Evolutionary conservation across 1,140 invertebrate species (phyloP).

Genomic region (Charaxes varanes): DNA sequence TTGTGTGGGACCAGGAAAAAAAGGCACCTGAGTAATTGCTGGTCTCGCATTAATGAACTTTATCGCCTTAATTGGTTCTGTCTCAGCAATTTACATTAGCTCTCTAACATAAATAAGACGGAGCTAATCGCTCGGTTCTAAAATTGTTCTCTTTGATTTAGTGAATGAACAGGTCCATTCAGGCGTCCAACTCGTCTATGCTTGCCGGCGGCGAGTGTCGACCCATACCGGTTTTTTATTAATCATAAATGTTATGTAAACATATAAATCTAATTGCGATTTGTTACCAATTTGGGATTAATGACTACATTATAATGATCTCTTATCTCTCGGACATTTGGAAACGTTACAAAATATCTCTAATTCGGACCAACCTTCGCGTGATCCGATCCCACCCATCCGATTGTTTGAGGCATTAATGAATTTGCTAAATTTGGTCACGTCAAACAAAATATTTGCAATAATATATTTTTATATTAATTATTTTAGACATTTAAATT

Average conservation of each 20-base stretch:
- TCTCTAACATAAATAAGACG: slow-evolving; percentile 32
- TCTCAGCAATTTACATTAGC: slow-evolving; percentile 39
- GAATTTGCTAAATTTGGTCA: slow-evolving; percentile 20
- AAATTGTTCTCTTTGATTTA: slow-evolving; percentile 29
- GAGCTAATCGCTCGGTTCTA: slow-evolving; percentile 23
- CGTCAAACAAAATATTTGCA: slow-evolving; percentile 13
- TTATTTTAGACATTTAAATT: no score
- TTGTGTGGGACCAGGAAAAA: slow-evolving; percentile 19
- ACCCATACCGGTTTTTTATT: slow-evolving; percentile 27
- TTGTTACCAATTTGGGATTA: slow-evolving; percentile 34
- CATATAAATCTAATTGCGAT: slow-evolving; percentile 48
- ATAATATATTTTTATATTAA: not conserved
- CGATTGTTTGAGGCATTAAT: slow-evolving; percentile 21
- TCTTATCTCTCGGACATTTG: slow-evolving; percentile 12
- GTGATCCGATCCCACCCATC: slow-evolving; percentile 12
- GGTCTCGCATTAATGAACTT: slow-evolving; percentile 33
- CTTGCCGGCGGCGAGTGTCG: slow-evolving; percentile 22
- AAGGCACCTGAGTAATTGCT: slow-evolving; percentile 26
- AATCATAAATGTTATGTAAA: slow-evolving; percentile 44
- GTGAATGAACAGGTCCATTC: slow-evolving; percentile 23
- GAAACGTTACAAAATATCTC: slow-evolving; percentile 13
- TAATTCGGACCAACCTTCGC: slow-evolving; percentile 19
- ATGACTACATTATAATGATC: slow-evolving; percentile 17
- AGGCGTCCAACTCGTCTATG: slow-evolving; percentile 15
- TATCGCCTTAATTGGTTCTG: slow-evolving; percentile 38